A percentile compares a stretch with the other conserved stretches of the same genome.
Conservation (phyloP, 2,797 vertebrate species). For the Hemitrygon akajei region DNA sequence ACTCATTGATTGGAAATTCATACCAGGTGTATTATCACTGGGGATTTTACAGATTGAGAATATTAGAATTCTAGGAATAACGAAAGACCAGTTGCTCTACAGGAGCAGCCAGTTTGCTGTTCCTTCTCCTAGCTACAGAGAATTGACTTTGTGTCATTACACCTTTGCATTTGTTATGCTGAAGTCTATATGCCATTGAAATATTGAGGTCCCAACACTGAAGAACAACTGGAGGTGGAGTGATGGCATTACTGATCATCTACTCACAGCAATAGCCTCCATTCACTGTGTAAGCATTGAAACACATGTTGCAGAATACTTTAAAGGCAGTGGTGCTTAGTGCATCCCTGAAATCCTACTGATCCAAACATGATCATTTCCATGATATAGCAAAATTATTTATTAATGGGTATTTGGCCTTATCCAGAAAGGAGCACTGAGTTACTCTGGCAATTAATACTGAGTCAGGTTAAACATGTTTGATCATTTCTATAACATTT, state of each 20-base stretch:
- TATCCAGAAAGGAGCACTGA: not conserved
- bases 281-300: not conserved
- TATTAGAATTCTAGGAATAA: not conserved
- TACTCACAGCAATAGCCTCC: not conserved
- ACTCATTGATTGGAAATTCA: conserved; percentile 9
- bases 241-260: not conserved
- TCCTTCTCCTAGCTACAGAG: not conserved
- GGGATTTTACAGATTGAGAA: not conserved
- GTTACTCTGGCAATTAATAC: conserved; percentile 1
- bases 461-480: not conserved
- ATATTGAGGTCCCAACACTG: not conserved
- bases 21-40: not conserved
- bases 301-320: not conserved
- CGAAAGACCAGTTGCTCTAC: not conserved
- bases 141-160: no score
- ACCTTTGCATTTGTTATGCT: not conserved
- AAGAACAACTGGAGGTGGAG: not conserved
- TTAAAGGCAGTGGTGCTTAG: not conserved
- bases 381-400: not conserved
- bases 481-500: conserved; percentile 57
- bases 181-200: not conserved
- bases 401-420: not conserved
- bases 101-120: not conserved
- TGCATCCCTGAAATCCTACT: not conserved
- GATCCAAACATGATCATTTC: not conserved